Percentiles rank a stretch among this genome's conserved stretches.
Conservation (phyloP, 2,113 vertebrate species). For the Chinchilla lanigera region DNA sequence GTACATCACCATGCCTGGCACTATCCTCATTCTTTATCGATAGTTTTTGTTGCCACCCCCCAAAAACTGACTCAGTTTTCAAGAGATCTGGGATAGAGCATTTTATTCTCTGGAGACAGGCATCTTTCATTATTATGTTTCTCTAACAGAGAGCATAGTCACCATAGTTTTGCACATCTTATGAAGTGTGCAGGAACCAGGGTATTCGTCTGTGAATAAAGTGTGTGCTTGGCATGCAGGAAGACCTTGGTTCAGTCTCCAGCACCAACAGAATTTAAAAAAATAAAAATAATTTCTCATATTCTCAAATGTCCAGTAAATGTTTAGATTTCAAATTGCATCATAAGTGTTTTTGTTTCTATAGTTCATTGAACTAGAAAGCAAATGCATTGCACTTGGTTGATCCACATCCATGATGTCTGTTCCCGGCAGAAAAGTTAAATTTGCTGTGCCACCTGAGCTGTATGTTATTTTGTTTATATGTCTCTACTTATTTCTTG, state of each 20-base stretch:
- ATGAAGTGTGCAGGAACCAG: background rate
- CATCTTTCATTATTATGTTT: background rate
- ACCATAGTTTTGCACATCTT: background rate
- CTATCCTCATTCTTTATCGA: background rate
- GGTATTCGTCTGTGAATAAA: background rate
- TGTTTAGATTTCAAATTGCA: background rate
- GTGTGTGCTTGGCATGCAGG: background rate
- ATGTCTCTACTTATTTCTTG: background rate
- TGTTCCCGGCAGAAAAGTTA: background rate
- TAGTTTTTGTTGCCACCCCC: background rate
- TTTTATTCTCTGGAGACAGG: background rate
- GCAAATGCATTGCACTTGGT: background rate
- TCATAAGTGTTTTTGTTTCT: background rate
- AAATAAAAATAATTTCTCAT: background rate
- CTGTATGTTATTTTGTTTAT: background rate
- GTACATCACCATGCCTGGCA: background rate
- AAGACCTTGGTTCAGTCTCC: background rate
- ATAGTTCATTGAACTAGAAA: background rate
- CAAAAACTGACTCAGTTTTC: background rate
- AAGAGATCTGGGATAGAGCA: background rate
- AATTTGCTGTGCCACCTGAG: background rate
- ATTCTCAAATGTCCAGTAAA: background rate
- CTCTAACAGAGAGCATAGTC: background rate
- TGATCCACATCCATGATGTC: background rate
- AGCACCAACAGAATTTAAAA: background rate